These are phyloP conservation scores for Thecophora atra DNA, from an alignment of 2,888 invertebrate genomes.

Conservation along the genomic window DNA sequence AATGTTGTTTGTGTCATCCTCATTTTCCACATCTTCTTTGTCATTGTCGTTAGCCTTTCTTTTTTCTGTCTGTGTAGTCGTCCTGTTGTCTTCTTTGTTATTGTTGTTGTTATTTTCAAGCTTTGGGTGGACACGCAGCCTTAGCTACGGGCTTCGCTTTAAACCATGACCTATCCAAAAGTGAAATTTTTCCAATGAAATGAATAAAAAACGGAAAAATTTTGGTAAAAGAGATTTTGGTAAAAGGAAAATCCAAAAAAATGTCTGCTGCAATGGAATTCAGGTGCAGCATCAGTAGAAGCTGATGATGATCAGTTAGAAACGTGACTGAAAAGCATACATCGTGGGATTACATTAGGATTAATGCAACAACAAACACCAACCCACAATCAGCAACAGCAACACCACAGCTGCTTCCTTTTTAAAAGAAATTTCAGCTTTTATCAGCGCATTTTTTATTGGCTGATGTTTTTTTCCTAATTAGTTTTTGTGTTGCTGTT, in stretches of 20 bases:
- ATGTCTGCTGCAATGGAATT: background rate
- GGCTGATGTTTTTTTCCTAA: background rate
- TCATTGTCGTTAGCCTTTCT: background rate
- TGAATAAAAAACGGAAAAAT: background rate
- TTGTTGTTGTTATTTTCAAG: background rate
- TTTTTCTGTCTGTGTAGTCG: too few relatives aligned
- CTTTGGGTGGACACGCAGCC: too few relatives aligned
- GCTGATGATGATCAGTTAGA: conserved; percentile 3
- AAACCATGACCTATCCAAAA: conserved; percentile 36
- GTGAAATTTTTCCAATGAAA: conserved; percentile 37
- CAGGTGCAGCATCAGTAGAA: background rate
- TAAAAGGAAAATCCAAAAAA: background rate
- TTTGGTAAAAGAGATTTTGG: background rate
- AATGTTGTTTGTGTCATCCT: background rate
- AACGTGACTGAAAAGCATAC: background rate
- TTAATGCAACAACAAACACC: background rate
- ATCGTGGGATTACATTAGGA: background rate
- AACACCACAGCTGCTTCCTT: background rate
- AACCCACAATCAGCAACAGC: background rate
- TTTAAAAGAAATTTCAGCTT: conserved; percentile 1
- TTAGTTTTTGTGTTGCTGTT: background rate
- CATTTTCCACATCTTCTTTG: background rate
- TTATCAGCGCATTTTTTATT: background rate
- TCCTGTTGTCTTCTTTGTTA: too few relatives aligned
- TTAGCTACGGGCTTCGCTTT: too few relatives aligned